Evolutionary conservation across 2,888 invertebrate genomes (phyloP), one percentile per base, ranked within the genome.

Genomic region (Gymnosoma rotundatum): DNA sequence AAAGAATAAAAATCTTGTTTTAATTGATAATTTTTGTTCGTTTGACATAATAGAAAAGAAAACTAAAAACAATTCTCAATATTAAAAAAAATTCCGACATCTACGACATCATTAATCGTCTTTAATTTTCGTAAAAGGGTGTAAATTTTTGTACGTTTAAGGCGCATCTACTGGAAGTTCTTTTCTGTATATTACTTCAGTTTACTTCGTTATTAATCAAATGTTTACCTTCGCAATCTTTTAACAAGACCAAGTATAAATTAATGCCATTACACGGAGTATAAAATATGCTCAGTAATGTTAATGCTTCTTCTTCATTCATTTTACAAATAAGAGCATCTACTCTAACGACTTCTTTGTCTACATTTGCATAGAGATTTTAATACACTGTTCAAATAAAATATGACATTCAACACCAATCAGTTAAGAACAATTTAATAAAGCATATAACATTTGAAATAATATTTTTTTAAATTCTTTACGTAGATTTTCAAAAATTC

Each of bases 71-170:
- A 69, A 14, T 74, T 80, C 66, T 60, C 21, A 58, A 69, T 45
- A 76, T 78, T 67, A 72, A 67, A 25, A 25, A 45, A 67, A 69
- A 83, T 80, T 54, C 80, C 73, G 50, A 42, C 61, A 78, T 45
- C 73, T 79, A 83, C 66, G 52, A 61, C 56, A 67, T 61, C 79
- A 83, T 83, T 83, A 79, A 83, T 79, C 83, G 79, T 79, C 67
- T 72, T 72, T 63, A 66, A 66, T 61, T 60, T 58, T 21, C 20
- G 42, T 48, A n/a, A n/a, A n/a, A 18, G 38, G 7, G 21, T 42
- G 21, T 52, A 16, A 48, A 9, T 12, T 45, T 38, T 5, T 18
- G 14, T 48, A 1, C 36, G 14, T 9, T 14, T 38, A 14, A n/a
- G 38, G 48, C 25, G 60, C 16, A 18, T 60, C 7, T 18, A 12